Evolutionary conservation across 2,113 vertebrate species (phyloP).

Genomic region (Carollia perspicillata): DNA sequence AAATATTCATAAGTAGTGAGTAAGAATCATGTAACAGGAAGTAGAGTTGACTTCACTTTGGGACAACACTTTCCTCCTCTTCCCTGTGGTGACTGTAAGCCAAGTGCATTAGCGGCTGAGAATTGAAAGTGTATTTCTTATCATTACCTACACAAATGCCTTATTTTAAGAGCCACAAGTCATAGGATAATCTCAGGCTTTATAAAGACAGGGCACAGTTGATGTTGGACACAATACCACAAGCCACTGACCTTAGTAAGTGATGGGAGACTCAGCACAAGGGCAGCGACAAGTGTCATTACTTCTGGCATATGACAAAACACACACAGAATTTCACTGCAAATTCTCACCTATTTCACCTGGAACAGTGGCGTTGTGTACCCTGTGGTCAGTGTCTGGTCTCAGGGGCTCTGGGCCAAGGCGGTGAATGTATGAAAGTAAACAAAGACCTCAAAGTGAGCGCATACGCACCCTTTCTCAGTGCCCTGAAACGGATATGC

Average conservation of each 20-base stretch:
- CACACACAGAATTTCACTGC: neutral
- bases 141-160: neutral
- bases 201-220: neutral
- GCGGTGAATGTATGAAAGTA: neutral
- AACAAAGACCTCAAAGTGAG: neutral
- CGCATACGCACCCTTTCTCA: accelerated
- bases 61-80: neutral
- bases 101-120: neutral
- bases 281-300: neutral
- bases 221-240: neutral
- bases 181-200: neutral
- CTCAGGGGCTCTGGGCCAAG: neutral
- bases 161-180: neutral
- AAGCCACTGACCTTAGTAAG: neutral
- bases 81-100: neutral
- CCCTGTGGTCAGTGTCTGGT: neutral
- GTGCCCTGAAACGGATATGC: accelerated
- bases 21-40: neutral
- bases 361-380: neutral
- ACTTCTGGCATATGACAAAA: neutral
- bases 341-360: neutral
- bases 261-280: neutral
- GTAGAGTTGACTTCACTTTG: neutral
- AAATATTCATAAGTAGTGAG: neutral
- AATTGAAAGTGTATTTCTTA: neutral